Conservation (phyloP, 2,888 invertebrate species). For the Eupeodes luniger region DNA sequence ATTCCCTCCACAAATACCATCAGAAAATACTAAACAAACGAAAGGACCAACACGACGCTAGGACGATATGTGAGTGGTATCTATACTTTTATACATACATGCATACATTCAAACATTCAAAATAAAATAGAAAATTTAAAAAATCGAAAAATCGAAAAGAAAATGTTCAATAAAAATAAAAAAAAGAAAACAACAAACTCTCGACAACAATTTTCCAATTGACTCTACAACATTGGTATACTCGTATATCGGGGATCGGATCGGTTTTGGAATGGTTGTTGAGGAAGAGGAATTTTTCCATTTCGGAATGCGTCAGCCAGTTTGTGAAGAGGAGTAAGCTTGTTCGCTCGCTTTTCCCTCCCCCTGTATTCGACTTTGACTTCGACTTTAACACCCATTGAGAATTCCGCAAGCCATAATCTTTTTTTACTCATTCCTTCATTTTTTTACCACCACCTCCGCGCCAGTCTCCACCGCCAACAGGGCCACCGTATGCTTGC, state of each 20-base stretch:
- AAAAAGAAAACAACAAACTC: constrained; percentile 30
- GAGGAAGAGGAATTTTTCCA: constrained; percentile 67
- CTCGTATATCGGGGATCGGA: neutral
- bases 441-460: neutral
- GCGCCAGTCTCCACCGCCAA: too few relatives aligned
- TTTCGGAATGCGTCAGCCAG: constrained; percentile 71
- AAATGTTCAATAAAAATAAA: neutral
- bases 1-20: neutral
- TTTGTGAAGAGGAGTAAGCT: constrained; percentile 30
- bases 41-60: constrained; percentile 27
- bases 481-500: neutral
- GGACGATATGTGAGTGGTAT: constrained; percentile 8
- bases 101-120: neutral
- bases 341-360: neutral
- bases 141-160: neutral
- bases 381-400: constrained; percentile 28
- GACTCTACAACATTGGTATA: constrained; percentile 64
- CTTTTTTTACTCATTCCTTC: constrained; percentile 36
- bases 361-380: neutral
- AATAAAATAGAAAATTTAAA: constrained; percentile 4
- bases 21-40: constrained; percentile 11
- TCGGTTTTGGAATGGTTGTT: constrained; percentile 18
- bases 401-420: constrained; percentile 58
- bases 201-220: constrained; percentile 75
- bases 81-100: neutral